A percentile compares a stretch with the other conserved stretches of the same genome.
Evolutionary conservation across 2,888 invertebrate species (phyloP).

Genomic region (Chloroclystis v-ata): DNA sequence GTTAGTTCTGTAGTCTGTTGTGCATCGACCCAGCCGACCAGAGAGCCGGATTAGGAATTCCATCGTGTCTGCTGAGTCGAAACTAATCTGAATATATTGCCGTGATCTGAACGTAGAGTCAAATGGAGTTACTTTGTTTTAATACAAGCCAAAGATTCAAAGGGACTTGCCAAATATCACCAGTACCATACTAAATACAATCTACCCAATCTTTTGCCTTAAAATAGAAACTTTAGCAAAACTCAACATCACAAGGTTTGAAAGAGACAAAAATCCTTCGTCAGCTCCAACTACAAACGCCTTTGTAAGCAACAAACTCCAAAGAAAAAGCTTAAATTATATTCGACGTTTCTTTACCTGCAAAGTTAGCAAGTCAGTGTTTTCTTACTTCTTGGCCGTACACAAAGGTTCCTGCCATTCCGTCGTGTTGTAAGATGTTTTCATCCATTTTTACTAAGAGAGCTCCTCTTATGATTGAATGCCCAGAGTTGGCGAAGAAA

Average conservation of each 20-base stretch:
- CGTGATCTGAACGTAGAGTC: too few relatives aligned
- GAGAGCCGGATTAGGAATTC: too few relatives aligned
- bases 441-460: conserved; percentile 42
- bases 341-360: conserved; percentile 23
- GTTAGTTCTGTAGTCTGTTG: too few relatives aligned
- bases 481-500: conserved; percentile 34
- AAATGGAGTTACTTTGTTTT: too few relatives aligned
- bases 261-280: not conserved
- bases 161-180: too few relatives aligned
- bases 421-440: conserved; percentile 38
- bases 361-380: conserved; percentile 36
- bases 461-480: conserved; percentile 43
- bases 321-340: conserved; percentile 13
- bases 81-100: too few relatives aligned
- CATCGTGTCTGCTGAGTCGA: too few relatives aligned
- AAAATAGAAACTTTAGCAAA: too few relatives aligned
- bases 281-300: not conserved
- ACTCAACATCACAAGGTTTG: not conserved
- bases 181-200: too few relatives aligned
- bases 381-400: conserved; percentile 27
- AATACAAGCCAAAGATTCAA: too few relatives aligned
- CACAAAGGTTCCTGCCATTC: conserved; percentile 38
- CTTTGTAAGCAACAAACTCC: conserved; percentile 3
- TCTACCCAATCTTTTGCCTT: too few relatives aligned
- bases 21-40: too few relatives aligned